Conservation (phyloP, 2,113 vertebrate species). For the Opisthocomus hoazin region DNA sequence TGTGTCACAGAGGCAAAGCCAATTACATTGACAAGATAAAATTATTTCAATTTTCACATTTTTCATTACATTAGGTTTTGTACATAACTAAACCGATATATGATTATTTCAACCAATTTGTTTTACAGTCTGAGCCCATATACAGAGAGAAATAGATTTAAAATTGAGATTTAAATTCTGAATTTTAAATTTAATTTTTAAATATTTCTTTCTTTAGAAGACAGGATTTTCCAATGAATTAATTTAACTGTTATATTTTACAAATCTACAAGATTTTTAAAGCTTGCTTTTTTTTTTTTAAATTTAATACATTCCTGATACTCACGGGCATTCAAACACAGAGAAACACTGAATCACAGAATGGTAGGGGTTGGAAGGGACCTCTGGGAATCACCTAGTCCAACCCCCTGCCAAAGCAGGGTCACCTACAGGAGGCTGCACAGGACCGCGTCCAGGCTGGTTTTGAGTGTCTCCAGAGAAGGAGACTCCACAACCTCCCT, state of each 20-base stretch:
- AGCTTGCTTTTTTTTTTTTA: not conserved
- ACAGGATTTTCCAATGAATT: not conserved
- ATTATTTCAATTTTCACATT: not conserved
- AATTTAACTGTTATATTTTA: not conserved
- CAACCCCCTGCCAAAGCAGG: too few species aligned
- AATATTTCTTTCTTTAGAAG: not conserved
- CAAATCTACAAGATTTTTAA: not conserved
- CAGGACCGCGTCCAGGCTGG: too few species aligned
- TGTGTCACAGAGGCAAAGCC: not conserved
- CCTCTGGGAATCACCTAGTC: too few species aligned
- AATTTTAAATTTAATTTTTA: too few species aligned
- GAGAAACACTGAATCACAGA: too few species aligned
- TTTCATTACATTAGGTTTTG: not conserved
- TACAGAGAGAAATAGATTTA: not conserved
- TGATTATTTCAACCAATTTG: not conserved
- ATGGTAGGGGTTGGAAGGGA: too few species aligned
- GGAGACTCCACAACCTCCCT: too few species aligned
- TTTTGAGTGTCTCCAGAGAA: too few species aligned
- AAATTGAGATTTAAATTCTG: not conserved
- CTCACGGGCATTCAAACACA: not conserved
- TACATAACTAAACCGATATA: not conserved
- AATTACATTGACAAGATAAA: not conserved
- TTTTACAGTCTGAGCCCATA: not conserved
- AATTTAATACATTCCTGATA: not conserved
- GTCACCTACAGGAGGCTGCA: too few species aligned